Conservation (phyloP, 2,888 invertebrate species). For the Salpingus planirostris region DNA sequence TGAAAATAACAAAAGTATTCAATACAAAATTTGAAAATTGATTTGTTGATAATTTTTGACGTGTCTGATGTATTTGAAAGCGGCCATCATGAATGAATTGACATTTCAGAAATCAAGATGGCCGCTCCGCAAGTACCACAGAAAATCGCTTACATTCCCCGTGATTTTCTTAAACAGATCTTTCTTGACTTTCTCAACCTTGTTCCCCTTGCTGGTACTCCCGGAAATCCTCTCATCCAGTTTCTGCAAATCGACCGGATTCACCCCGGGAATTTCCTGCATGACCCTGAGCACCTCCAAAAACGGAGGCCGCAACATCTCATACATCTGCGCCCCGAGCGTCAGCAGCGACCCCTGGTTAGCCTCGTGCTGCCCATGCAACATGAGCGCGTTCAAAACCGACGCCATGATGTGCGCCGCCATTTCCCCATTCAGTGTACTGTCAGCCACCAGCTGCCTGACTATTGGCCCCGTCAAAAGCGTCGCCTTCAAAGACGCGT, state of each 20-base stretch:
- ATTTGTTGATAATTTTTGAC: conserved; percentile 1
- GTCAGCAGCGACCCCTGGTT: conserved; percentile 74
- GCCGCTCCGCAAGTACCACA: no score
- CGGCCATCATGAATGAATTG: no score
- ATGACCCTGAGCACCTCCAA: conserved; percentile 59
- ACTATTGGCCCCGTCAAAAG: conserved; percentile 63
- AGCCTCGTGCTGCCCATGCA: conserved; percentile 85
- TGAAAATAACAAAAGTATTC: conserved; percentile 37
- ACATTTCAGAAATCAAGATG: conserved; percentile 5
- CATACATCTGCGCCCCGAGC: conserved; percentile 79
- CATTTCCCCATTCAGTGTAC: conserved; percentile 55
- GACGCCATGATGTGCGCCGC: conserved; percentile 68
- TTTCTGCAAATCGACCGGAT: conserved; percentile 69
- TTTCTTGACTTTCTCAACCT: conserved; percentile 82
- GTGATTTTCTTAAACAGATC: conserved; percentile 87
- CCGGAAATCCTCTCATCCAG: conserved; percentile 75
- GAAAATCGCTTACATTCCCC: conserved; percentile 59
- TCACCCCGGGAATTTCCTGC: conserved; percentile 76
- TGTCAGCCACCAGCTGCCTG: conserved; percentile 54
- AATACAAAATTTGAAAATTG: conserved; percentile 3
- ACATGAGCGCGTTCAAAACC: conserved; percentile 61
- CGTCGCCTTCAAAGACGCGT: conserved; percentile 72
- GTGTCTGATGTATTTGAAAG: no score
- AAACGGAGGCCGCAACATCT: conserved; percentile 68
- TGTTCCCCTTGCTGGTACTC: conserved; percentile 59